phyloP scores from a whole-genome alignment of 2,113 vertebrate species.

The Ailuropoda melanoleuca region DNA sequence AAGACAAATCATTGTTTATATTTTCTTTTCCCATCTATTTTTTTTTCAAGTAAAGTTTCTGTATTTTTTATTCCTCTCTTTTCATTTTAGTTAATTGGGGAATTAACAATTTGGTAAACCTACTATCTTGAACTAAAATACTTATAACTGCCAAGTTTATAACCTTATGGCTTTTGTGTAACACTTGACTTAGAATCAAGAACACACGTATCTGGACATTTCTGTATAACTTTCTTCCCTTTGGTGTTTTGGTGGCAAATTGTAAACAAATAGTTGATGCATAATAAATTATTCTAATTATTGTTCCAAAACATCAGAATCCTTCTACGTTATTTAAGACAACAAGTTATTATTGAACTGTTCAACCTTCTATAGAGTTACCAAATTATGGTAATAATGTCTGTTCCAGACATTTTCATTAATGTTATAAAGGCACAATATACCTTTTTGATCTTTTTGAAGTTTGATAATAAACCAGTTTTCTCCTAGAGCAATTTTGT shows the following conservation, averaged over 20 bases:
- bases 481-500: neutral
- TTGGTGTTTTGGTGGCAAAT: neutral
- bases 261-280: neutral
- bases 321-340: neutral
- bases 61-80: neutral
- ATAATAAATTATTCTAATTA: neutral
- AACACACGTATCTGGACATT: neutral
- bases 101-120: neutral
- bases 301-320: neutral
- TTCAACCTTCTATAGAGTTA: neutral
- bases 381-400: neutral
- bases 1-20: neutral
- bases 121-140: neutral
- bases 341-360: neutral
- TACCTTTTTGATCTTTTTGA: neutral
- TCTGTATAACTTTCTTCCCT: neutral
- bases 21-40: neutral
- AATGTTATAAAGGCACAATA: neutral
- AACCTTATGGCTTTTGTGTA: neutral
- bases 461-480: neutral
- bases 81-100: neutral
- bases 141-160: neutral
- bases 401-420: neutral
- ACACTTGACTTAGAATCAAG: accelerated
- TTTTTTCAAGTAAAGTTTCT: neutral